A percentile compares a stretch with the other conserved stretches of the same genome.
Evolutionary conservation across 1,140 invertebrate species (phyloP).

Genomic region (Xylocopa sonorina): DNA sequence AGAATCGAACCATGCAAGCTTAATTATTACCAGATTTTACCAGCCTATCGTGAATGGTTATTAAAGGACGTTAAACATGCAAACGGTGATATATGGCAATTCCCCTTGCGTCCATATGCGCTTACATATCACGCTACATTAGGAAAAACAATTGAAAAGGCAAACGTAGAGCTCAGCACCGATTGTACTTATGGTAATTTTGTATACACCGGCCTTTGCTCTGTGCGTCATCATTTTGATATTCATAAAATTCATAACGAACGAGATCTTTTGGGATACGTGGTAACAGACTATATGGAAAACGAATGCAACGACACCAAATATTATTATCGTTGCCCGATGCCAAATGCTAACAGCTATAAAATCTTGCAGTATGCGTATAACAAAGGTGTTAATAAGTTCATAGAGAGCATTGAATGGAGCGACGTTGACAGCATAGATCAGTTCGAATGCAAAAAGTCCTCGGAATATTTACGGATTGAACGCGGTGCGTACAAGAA

Average conservation of each 20-base stretch:
- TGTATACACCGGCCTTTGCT: slow-evolving; percentile 18
- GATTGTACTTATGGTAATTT: neutral
- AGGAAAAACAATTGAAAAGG: neutral
- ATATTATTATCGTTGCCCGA: slow-evolving; percentile 20
- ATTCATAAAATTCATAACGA: slow-evolving; percentile 16
- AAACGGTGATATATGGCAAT: neutral
- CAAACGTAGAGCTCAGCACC: neutral
- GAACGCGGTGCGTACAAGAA: neutral
- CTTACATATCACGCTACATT: slow-evolving; percentile 14
- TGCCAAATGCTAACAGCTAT: fast-evolving
- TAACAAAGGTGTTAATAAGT: neutral
- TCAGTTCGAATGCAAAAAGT: neutral
- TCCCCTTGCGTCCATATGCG: slow-evolving; percentile 7
- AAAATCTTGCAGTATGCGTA: neutral
- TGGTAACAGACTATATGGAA: slow-evolving; percentile 9
- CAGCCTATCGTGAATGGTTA: slow-evolving; percentile 17
- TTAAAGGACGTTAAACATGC: fast-evolving
- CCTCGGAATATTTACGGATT: neutral
- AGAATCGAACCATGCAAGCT: neutral
- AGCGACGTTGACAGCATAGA: fast-evolving
- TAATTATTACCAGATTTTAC: slow-evolving; percentile 26
- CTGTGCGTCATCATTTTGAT: neutral
- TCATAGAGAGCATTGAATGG: neutral
- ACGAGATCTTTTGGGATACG: neutral
- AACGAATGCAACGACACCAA: neutral